Conservation (phyloP, 2,888 invertebrate species). For the Ptychoptera albimana region DNA sequence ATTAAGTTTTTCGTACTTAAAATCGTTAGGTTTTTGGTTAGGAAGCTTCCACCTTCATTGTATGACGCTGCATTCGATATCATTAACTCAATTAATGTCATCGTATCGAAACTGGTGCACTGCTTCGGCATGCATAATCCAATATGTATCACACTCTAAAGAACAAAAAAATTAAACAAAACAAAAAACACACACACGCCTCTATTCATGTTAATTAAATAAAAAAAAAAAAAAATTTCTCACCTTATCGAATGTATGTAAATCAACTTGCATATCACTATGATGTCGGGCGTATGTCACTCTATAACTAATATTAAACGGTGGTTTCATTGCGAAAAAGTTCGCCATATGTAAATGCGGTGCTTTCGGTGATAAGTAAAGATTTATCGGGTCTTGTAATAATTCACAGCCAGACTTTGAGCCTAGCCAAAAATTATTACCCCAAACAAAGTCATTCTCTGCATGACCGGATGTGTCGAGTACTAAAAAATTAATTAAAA, state of each 20-base stretch:
- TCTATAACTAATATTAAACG: constrained; percentile 5
- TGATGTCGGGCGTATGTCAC: constrained; percentile 5
- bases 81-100: constrained; percentile 4
- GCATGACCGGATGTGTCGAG: constrained; percentile 32
- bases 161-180: neutral
- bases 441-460: constrained; percentile 29
- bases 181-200: neutral
- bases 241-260: constrained; percentile 6
- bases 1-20: constrained; percentile 10
- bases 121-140: constrained; percentile 12
- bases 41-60: constrained; percentile 5
- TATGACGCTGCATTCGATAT: constrained; percentile 7
- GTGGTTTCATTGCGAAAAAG: constrained; percentile 3
- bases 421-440: constrained; percentile 34
- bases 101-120: constrained; percentile 8
- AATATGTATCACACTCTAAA: constrained; percentile 11
- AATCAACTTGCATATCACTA: constrained; percentile 6
- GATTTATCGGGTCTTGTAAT: neutral
- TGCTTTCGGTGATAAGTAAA: constrained; percentile 1
- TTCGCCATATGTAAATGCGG: constrained; percentile 3
- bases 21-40: constrained; percentile 8
- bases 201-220: neutral
- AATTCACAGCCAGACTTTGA: constrained; percentile 24
- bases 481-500: constrained; percentile 16
- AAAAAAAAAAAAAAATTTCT: neutral